Conservation (phyloP, 2,888 invertebrate genomes). For the Machimus atricapillus region DNA sequence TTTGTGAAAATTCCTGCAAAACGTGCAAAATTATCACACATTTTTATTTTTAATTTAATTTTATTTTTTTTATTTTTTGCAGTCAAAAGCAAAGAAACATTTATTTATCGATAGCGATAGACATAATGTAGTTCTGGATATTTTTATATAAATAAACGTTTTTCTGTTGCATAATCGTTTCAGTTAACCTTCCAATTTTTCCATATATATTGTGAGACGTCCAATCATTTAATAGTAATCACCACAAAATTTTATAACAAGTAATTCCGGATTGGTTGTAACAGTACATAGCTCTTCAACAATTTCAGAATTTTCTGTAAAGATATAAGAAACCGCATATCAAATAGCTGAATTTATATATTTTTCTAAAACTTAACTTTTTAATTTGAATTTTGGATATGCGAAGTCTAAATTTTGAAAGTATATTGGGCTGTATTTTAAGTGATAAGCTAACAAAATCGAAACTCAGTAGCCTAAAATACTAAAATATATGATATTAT, state of each 20-base stretch:
- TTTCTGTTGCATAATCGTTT: slow-evolving; percentile 1
- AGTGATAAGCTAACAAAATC: no score
- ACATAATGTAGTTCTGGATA: slow-evolving; percentile 18
- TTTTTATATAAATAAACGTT: slow-evolving; percentile 27
- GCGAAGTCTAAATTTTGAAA: no score
- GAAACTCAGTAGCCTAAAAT: no score
- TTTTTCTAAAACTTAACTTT: neutral
- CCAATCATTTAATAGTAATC: neutral
- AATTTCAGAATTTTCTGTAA: neutral
- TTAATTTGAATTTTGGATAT: neutral
- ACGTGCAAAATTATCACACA: neutral
- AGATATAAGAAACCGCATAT: neutral
- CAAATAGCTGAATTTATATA: neutral
- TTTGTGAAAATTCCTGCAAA: neutral
- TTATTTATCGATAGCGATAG: neutral
- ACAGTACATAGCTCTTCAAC: neutral
- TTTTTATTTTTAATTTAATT: neutral
- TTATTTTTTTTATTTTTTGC: neutral
- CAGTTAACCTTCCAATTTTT: neutral
- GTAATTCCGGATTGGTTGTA: neutral
- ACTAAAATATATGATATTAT: no score
- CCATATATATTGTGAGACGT: neutral
- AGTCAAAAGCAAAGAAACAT: neutral
- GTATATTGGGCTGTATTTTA: no score
- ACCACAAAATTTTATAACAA: neutral